Percentiles rank a stretch among this genome's conserved stretches.
Conservation (phyloP, 2,113 vertebrate genomes). For the Rhinopithecus roxellana region DNA sequence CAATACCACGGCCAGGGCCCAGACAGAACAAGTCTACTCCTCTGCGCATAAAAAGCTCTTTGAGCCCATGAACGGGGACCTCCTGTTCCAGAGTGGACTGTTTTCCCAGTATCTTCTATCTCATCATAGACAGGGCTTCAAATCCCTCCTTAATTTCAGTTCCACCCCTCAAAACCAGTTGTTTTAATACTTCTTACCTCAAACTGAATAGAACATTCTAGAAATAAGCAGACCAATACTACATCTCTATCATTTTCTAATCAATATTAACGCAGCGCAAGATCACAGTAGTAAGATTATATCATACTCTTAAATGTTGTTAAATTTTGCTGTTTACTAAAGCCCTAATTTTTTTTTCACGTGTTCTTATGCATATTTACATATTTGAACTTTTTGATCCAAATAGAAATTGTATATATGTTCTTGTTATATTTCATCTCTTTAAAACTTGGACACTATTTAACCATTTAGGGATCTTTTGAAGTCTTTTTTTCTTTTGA, state of each 20-base stretch:
- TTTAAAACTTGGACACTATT: not conserved
- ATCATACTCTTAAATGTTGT: not conserved
- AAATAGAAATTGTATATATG: not conserved
- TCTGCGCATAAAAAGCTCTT: accelerated
- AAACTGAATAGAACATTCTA: not conserved
- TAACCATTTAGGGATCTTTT: not conserved
- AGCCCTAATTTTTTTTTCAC: not conserved
- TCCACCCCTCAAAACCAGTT: not conserved
- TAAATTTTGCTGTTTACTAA: not conserved
- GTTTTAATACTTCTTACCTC: not conserved
- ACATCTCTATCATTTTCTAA: not conserved
- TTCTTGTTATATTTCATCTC: not conserved
- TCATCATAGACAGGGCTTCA: not conserved
- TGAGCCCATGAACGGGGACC: not conserved
- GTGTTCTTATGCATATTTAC: not conserved
- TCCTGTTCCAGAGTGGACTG: not conserved
- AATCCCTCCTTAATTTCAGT: not conserved
- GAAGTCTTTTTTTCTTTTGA: not conserved
- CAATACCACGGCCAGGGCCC: not conserved
- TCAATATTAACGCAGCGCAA: not conserved
- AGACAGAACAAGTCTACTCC: not conserved
- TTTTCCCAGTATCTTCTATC: not conserved
- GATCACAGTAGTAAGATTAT: not conserved
- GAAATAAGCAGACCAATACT: not conserved
- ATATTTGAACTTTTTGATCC: not conserved